Conservation (phyloP, 2,113 vertebrate genomes). For the Grammomys surdaster region DNA sequence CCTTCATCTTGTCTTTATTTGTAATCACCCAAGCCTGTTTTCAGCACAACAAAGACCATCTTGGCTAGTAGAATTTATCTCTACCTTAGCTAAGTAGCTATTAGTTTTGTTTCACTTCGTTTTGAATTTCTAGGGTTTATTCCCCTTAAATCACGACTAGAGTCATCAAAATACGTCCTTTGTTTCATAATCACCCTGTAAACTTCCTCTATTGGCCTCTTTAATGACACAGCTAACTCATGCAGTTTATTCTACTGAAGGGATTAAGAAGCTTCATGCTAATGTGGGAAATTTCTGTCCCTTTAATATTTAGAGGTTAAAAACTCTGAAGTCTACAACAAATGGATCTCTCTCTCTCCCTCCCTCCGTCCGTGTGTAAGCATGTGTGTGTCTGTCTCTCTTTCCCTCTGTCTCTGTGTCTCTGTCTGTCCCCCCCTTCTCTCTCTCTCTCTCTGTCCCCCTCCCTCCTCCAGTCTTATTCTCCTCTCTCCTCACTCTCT, state of each 20-base stretch:
- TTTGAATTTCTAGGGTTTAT: neutral
- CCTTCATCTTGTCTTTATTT: neutral
- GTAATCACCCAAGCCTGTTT: neutral
- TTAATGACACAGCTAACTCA: conserved; percentile 65
- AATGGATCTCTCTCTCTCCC: neutral
- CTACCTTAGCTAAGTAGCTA: neutral
- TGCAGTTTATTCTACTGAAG: conserved; percentile 20
- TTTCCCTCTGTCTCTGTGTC: neutral
- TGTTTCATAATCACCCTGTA: conserved; percentile 3
- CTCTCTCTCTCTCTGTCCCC: neutral
- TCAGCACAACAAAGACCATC: neutral
- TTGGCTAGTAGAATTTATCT: neutral
- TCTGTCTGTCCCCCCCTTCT: rapidly evolving
- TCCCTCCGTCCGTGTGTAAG: neutral
- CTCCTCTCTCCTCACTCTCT: neutral
- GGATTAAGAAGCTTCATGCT: neutral
- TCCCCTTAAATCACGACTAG: neutral
- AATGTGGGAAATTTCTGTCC: conserved; percentile 28
- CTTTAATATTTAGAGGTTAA: conserved; percentile 57
- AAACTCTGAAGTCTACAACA: neutral
- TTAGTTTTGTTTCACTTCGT: neutral
- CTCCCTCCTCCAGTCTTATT: no score
- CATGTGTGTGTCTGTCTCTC: no score
- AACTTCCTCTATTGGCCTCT: conserved; percentile 17
- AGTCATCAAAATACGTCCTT: neutral